Base-by-base conservation (phyloP, 1,140 invertebrate genomes). In the Solen grandis region DNA sequence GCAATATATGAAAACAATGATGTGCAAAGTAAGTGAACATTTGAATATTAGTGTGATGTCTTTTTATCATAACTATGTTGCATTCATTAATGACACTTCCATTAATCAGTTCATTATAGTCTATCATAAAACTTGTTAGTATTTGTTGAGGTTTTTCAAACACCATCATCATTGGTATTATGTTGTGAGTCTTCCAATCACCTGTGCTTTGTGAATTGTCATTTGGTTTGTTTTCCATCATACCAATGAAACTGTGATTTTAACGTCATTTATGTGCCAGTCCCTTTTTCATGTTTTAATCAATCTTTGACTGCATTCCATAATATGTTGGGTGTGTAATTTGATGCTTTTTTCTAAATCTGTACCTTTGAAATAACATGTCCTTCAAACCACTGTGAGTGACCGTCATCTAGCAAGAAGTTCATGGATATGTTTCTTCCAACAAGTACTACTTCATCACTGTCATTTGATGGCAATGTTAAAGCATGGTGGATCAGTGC, bases 351-450 rank as follows among this genome's bases (percentile, higher is more conserved):
- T 60, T 29, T 60, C 8, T 16, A 50, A 36, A 66, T 36, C 27
- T 66, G 62, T 35, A 66, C 33, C 62, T 66, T 66, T 66, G 62
- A 66, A 66, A 36, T 66, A 36, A 66, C 62, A 66, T 66, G 57
- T 60, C 27, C 57, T 60, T 60, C 57, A 60, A 60, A 60, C 57
- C 57, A 60, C 57, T 60, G 57, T 60, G 57, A 60, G 3, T 60
- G 57, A 60, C 57, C 57, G 10, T 10, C 57, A 60, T 60, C 57
- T 60, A 60, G 10, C 8, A 27, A 60, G 57, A 60, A 60, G 59
- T 25, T 19, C 29, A 62, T 62, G 16, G 19, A 25, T 1, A 62
- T 5, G 31, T 62, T 62, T 35, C 5, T 35, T 19, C 59, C 27
- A 31, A 62, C 59, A 33, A 62, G 31, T 4, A 62, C 59, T 33